phyloP scores from a whole-genome alignment of 2,888 invertebrate species.

The Bhutanitis thaidina region DNA sequence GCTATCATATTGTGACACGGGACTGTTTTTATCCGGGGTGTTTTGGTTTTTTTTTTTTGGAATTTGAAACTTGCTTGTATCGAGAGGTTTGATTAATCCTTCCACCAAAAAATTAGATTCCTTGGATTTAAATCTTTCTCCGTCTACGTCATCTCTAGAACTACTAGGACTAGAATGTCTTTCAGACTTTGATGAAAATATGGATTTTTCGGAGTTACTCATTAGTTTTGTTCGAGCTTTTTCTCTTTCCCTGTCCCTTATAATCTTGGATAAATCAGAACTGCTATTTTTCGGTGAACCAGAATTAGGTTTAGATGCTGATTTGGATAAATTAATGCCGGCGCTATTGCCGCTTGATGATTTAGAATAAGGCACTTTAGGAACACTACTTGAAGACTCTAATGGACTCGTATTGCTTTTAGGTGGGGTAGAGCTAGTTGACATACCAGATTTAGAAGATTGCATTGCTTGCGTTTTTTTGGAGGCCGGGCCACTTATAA shows the following conservation, averaged over 20 bases:
- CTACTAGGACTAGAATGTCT: slow-evolving; percentile 84
- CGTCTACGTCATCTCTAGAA: slow-evolving; percentile 82
- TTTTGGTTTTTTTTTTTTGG: slow-evolving; percentile 84
- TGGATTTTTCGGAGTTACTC: slow-evolving; percentile 81
- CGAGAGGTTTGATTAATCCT: slow-evolving; percentile 87
- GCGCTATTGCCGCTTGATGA: slow-evolving; percentile 60
- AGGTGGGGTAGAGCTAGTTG: slow-evolving; percentile 65
- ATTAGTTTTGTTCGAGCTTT: slow-evolving; percentile 81
- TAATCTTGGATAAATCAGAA: slow-evolving; percentile 77
- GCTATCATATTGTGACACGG: slow-evolving; percentile 61
- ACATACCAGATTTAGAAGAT: slow-evolving; percentile 64
- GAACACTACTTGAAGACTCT: slow-evolving; percentile 51
- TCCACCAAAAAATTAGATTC: slow-evolving; percentile 84
- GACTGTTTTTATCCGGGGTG: slow-evolving; percentile 68
- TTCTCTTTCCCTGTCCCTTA: slow-evolving; percentile 81
- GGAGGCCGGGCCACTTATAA: slow-evolving; percentile 92
- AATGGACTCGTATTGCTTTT: slow-evolving; percentile 65
- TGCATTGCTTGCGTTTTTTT: slow-evolving; percentile 86
- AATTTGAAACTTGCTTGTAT: slow-evolving; percentile 92
- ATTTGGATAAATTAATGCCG: slow-evolving; percentile 70
- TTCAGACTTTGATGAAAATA: slow-evolving; percentile 82
- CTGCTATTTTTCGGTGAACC: slow-evolving; percentile 82
- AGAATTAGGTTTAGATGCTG: slow-evolving; percentile 71
- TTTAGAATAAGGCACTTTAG: slow-evolving; percentile 74
- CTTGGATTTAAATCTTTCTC: slow-evolving; percentile 82